phyloP scores from a whole-genome alignment of 2,113 vertebrate genomes.

The Psilopsiagon aurifrons region DNA sequence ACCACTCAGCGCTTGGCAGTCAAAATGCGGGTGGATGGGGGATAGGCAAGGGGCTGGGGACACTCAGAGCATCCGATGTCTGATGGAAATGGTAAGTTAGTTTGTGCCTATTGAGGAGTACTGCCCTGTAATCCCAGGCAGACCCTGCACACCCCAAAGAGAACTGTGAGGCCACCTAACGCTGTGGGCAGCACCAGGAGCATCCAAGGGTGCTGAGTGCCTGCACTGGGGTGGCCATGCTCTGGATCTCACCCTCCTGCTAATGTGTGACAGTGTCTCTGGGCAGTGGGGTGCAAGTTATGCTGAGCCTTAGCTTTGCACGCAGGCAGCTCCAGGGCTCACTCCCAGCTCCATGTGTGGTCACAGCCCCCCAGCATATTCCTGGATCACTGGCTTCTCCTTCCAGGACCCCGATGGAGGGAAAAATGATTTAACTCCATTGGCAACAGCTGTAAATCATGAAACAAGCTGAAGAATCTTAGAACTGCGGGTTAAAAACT shows the following conservation, averaged over 20 bases:
- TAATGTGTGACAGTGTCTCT: neutral
- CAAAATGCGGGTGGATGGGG: neutral
- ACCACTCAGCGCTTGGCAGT: neutral
- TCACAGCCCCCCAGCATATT: neutral
- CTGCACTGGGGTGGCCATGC: accelerated
- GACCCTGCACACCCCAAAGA: neutral
- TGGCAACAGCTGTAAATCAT: neutral
- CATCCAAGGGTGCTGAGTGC: neutral
- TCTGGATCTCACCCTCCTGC: neutral
- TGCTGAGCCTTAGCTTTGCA: neutral
- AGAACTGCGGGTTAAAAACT: neutral
- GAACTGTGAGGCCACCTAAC: accelerated
- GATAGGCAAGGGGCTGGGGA: neutral
- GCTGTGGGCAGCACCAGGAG: neutral
- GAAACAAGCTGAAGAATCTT: neutral
- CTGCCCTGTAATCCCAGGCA: neutral
- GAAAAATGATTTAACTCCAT: slow-evolving; percentile 12
- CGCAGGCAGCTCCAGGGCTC: neutral
- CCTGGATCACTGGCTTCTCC: neutral
- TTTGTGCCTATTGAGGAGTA: neutral
- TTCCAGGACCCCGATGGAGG: neutral
- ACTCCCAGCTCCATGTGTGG: neutral
- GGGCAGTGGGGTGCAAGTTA: neutral
- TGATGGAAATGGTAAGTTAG: neutral
- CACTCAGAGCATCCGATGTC: neutral